These are phyloP conservation scores for Listronotus oregonensis DNA, from an alignment of 1,140 invertebrate genomes.

Conservation along the genomic window DNA sequence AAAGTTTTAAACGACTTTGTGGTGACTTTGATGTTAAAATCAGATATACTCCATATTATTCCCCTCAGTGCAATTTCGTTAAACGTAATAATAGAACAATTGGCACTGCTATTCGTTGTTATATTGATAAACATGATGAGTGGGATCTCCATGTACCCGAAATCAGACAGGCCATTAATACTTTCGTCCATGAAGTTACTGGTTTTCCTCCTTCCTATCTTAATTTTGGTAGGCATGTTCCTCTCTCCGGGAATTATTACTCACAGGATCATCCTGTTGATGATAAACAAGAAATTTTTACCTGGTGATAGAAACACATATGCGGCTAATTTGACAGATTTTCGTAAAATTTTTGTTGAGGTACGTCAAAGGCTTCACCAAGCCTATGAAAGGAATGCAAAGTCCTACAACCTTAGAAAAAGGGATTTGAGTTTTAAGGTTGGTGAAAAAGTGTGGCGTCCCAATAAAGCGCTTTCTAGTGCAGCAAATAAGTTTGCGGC, in stretches of 20 bases:
- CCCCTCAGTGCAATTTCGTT: slow-evolving; percentile 25
- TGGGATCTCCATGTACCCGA: slow-evolving; percentile 29
- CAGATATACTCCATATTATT: slow-evolving; percentile 24
- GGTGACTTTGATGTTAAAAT: slow-evolving; percentile 24
- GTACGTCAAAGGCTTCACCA: slow-evolving; percentile 18
- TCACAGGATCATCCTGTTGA: slow-evolving; percentile 7
- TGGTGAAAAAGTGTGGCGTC: slow-evolving; percentile 34
- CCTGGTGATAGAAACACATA: slow-evolving; percentile 15
- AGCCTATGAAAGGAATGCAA: slow-evolving; percentile 24
- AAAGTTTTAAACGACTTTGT: slow-evolving; percentile 15
- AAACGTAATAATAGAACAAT: slow-evolving; percentile 32
- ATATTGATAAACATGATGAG: slow-evolving; percentile 22
- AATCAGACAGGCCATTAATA: slow-evolving; percentile 22
- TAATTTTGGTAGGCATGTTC: too few relatives aligned
- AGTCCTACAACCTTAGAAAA: slow-evolving; percentile 33
- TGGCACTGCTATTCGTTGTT: slow-evolving; percentile 28
- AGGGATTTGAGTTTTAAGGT: slow-evolving; percentile 24
- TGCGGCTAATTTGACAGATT: neutral
- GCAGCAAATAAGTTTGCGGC: slow-evolving; percentile 28
- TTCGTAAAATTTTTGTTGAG: neutral
- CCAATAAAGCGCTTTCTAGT: slow-evolving; percentile 32
- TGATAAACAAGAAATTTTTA: slow-evolving; percentile 4
- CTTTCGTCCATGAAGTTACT: slow-evolving; percentile 31
- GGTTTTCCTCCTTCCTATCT: too few relatives aligned
- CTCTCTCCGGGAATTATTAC: slow-evolving; percentile 26